Percentiles rank a stretch among this genome's conserved stretches.
phyloP scores from a whole-genome alignment of 2,888 invertebrate genomes.

The Notocelia uddmanniana region DNA sequence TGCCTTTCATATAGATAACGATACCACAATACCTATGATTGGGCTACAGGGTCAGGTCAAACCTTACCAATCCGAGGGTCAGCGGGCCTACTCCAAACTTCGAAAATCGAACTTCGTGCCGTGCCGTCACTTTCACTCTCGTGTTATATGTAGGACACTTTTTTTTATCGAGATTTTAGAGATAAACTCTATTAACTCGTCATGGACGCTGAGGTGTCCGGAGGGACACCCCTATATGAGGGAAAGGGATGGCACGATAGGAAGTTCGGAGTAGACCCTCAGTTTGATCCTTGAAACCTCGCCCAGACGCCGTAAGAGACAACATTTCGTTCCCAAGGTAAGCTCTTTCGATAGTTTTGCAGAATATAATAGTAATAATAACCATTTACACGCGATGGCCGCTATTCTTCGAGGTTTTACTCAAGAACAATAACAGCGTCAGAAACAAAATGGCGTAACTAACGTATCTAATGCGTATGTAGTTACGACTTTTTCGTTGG shows the following conservation, averaged over 20 bases:
- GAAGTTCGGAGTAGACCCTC: no score
- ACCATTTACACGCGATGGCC: conserved; percentile 33
- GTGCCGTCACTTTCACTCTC: no score
- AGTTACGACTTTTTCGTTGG: background rate
- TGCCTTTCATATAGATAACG: no score
- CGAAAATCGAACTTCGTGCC: no score
- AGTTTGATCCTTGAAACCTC: no score
- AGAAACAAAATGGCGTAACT: background rate
- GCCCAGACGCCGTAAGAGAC: background rate
- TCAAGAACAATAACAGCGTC: conserved; percentile 19
- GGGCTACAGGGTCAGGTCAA: background rate
- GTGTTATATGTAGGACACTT: no score
- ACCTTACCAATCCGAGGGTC: conserved; percentile 7
- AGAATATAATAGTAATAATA: conserved; percentile 34
- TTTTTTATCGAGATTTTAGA: no score
- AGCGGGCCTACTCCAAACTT: no score
- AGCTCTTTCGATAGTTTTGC: conserved; percentile 1
- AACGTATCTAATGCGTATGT: background rate
- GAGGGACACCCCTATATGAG: no score
- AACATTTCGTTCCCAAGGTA: background rate
- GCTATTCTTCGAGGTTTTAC: conserved; percentile 16
- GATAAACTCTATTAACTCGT: no score
- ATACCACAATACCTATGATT: background rate
- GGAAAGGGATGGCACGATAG: no score
- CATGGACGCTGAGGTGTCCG: no score